phyloP scores from a whole-genome alignment of 2,797 vertebrate genomes.

The Acropternis orthonyx region DNA sequence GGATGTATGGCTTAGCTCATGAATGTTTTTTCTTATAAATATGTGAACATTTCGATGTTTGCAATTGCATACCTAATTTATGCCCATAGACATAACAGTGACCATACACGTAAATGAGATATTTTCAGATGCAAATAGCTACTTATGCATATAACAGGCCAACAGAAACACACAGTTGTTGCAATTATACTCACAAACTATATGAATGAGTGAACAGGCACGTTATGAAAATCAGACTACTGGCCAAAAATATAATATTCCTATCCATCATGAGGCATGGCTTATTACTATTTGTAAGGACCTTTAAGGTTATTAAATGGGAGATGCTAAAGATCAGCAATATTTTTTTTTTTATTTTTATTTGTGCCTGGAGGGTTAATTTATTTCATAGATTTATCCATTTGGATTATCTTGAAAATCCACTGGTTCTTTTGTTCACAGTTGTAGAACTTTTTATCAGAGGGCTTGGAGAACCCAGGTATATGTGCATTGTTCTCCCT shows the following conservation, averaged over 20 bases:
- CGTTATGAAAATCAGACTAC: neutral
- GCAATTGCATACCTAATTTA: slow-evolving; percentile 13
- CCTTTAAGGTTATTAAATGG: slow-evolving; percentile 9
- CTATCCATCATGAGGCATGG: neutral
- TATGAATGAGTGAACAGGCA: slow-evolving; percentile 29
- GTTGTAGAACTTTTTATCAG: neutral
- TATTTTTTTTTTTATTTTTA: neutral
- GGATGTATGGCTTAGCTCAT: neutral
- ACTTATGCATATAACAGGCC: slow-evolving; percentile 1
- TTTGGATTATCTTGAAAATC: neutral
- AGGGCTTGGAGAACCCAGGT: neutral
- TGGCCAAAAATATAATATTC: neutral
- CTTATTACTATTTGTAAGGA: slow-evolving; percentile 18
- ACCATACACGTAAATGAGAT: slow-evolving; percentile 38
- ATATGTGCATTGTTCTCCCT: neutral
- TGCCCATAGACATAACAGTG: slow-evolving; percentile 10
- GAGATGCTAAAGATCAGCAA: neutral
- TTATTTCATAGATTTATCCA: neutral
- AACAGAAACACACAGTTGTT: slow-evolving; percentile 18
- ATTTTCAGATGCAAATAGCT: slow-evolving; percentile 61
- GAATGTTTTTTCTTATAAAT: neutral
- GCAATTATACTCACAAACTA: slow-evolving; percentile 48
- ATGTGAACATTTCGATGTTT: neutral
- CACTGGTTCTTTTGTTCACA: neutral
- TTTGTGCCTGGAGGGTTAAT: neutral